Evolutionary conservation across 2,888 invertebrate genomes (phyloP).

Genomic region (Dicyrtomina minuta): DNA sequence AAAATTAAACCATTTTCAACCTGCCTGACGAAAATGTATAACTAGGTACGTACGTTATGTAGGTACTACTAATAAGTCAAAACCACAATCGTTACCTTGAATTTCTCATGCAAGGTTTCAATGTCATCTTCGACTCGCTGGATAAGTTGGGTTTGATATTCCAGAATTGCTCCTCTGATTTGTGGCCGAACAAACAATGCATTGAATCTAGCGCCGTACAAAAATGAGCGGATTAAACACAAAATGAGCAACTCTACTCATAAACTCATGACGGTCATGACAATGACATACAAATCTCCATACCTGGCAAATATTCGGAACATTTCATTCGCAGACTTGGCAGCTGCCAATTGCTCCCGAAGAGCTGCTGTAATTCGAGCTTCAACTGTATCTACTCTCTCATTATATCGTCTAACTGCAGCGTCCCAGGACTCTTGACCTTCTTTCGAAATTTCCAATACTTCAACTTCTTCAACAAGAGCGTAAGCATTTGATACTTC

Average conservation of each 20-base stretch:
- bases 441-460: slow-evolving; percentile 73
- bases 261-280: too few relatives aligned
- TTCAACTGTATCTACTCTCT: slow-evolving; percentile 96
- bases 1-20: too few relatives aligned
- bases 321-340: slow-evolving; percentile 99
- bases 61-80: too few relatives aligned
- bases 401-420: slow-evolving; percentile 94
- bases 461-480: slow-evolving; percentile 52
- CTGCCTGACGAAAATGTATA: too few relatives aligned
- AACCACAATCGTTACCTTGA: too few relatives aligned
- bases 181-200: slow-evolving; percentile 98
- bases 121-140: slow-evolving; percentile 99
- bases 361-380: slow-evolving; percentile 96
- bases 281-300: too few relatives aligned
- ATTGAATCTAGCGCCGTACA: slow-evolving; percentile 90
- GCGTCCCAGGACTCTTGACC: slow-evolving; percentile 98
- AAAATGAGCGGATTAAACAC: background rate
- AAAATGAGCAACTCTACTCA: too few relatives aligned
- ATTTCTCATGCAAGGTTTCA: slow-evolving; percentile 94
- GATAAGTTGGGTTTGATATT: slow-evolving; percentile 98
- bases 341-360: slow-evolving; percentile 95
- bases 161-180: slow-evolving; percentile 96
- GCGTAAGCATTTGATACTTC: slow-evolving; percentile 59
- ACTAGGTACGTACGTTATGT: too few relatives aligned
- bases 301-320: slow-evolving; percentile 81